Base-by-base conservation (phyloP, 2,888 invertebrate genomes). In the Drosophila putrida region DNA sequence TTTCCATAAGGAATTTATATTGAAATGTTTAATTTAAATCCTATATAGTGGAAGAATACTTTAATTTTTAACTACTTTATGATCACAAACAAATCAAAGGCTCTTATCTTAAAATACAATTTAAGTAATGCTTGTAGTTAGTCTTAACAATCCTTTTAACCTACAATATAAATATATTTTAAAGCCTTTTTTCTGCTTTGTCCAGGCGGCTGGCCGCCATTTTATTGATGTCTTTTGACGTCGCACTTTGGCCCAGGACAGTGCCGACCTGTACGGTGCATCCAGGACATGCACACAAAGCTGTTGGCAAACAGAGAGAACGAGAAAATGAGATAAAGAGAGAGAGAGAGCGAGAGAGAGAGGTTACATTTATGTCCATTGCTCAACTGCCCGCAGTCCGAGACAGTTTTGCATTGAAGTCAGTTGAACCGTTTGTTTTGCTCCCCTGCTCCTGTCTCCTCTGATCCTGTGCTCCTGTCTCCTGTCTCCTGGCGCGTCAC, bases 171-270 rank as follows among this genome's bases (percentile, higher is more conserved):
- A 77, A 74, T 76, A 59, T 38, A n/a, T 38, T 36, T 74, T 70
- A 76, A 76, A 31, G 25, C 6, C n/a, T 49, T 60, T 43, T 27
- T 54, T 28, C 20, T 43, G 74, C 36, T 53, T 41, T 63, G 33
- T 55, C n/a, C 57, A 54, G n/a, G 59, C 46, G 71, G 59, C 65
- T 71, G 54, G 36, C 67, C 71, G 61, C 47, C 67, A 65, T 80
- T 86, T 86, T 86, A 82, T 82, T 82, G 86, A 82, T 86, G 83
- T 83, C 81, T 76, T 83, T 76, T 85, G 71, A 74, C 68, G 74
- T 68, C 71, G 76, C 79, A 68, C 66, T 74, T 59, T 74, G 63
- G 61, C 64, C 61, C 64, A 20, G 69, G 31, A 38, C 49, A 50
- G 35, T 20, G 6, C n/a, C 10, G 39, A 13, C 11, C 41, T 33